Base-by-base conservation (phyloP, 2,113 vertebrate species). In the Xenus cinereus region DNA sequence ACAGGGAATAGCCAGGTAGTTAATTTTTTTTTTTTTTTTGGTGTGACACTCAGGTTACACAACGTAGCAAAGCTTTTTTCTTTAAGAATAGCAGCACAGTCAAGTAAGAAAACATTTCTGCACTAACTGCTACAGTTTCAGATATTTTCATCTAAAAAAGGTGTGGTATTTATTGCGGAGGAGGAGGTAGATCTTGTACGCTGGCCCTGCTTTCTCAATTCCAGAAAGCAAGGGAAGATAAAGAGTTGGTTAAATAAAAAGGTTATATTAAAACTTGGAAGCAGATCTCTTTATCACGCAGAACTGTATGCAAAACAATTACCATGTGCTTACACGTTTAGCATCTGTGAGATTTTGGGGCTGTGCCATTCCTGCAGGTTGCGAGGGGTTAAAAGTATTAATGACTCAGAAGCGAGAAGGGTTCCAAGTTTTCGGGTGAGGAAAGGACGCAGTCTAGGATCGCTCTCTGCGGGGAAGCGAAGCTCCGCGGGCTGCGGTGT, bases 221-320 rank as follows among this genome's bases (percentile, higher is more conserved):
- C 27, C 48, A 75, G 45, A 73, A 69, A 56, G 50, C 74, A 62
- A 32, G 53, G 73, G 46, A 87, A 50, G 80, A 45, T 84, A 93
- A 94, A 1, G 53, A 50, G 57, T 37, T 69, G 39, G 74, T 89
- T 92, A 89, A 91, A 78, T 51, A 45, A 48, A 78, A 81, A 64
- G 60, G 39, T 84, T 84, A 6, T 60, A 79, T 92, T 89, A 90
- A 84, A 93, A 82, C 71, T 91, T 96, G 94, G 95, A 87, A 82
- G 28, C 17, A 45, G 64, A 63, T 82, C 63, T 91, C 95, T 91
- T 92, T 93, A 96, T 96, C 89, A 6, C 1, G 0, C 68, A 43
- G 73, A 93, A 33, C 71, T 64, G 90, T 94, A 90, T 90, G 93
- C 95, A 95, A 93, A 97, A 92, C 93, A 95, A 90, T 88, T 94